Evolutionary conservation across 2,113 vertebrate genomes (phyloP), one percentile per base, ranked within the genome.

Genomic region (Calidris pugnax): DNA sequence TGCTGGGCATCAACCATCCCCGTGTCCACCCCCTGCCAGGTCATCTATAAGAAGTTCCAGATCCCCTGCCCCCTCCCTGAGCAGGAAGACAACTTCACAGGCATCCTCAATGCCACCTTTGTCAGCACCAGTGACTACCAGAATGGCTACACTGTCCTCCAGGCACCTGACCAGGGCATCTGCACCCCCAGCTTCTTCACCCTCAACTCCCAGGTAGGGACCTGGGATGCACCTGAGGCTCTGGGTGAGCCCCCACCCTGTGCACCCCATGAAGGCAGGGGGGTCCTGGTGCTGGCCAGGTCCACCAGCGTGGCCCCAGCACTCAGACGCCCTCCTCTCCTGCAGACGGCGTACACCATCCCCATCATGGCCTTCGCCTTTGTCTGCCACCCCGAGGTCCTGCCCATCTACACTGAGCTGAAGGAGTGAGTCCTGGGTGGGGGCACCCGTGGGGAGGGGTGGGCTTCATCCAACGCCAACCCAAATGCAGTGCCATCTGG

Each of bases 311-410:
- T 63, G 72, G 35, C 20, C 23, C 14, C 23, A 12, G 47, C 4
- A 9, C n/a, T 86, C 76, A 95, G 51, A 68, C 0, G 0, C 55
- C 28, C 14, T 79, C 45, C 17, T 87, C 56, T 88, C 1, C 4
- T 9, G 26, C 97, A 99, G 99, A 99, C 99, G 1, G 99, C 99
- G 0, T 99, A 99, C 96, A 99, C 99, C 82, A 98, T 99, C 94
- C 99, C 99, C 67, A 99, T 99, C 96, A 98, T 99, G 98, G 99
- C 99, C 56, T 99, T 99, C 0, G 99, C 99, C 93, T 99, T 99
- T 2, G 99, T 99, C 80, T 99, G 99, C 97, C 99, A 99, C 97
- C 99, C 99, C 0, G 99, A 99, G 96, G 99, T 99, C 32, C 98
- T 99, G 90, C 99, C 99, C 84, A 99, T 99, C 98, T 99, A 99